These are phyloP conservation scores for Crematogaster levior DNA, from an alignment of 2,888 invertebrate genomes.

Conservation along the genomic window DNA sequence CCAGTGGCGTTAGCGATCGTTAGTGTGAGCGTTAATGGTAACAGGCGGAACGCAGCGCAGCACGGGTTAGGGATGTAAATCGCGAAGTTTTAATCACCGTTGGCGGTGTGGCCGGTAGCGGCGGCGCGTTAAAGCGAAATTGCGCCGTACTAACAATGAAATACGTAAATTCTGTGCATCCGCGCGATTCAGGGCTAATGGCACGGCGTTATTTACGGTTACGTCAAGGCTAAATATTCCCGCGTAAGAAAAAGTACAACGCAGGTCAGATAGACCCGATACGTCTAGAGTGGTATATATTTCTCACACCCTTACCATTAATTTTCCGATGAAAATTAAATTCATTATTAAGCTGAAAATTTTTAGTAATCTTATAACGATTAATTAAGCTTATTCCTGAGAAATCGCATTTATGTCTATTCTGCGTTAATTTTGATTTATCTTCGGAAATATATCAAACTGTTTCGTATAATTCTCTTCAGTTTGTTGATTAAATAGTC, in stretches of 20 bases:
- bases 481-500: neutral
- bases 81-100: constrained; percentile 53
- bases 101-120: constrained; percentile 47
- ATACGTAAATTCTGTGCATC: constrained; percentile 56
- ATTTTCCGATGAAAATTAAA: neutral
- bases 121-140: constrained; percentile 54
- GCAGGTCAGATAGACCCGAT: constrained; percentile 4
- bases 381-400: neutral
- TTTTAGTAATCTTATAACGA: neutral
- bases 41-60: constrained; percentile 31
- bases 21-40: constrained; percentile 46
- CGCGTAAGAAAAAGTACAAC: constrained; percentile 36
- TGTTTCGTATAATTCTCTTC: neutral
- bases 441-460: neutral
- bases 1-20: constrained; percentile 39
- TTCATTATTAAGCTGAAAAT: neutral
- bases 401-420: neutral
- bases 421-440: neutral
- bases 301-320: neutral
- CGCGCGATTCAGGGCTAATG: constrained; percentile 52
- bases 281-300: neutral
- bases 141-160: constrained; percentile 53
- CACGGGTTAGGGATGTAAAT: constrained; percentile 54
- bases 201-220: constrained; percentile 42
- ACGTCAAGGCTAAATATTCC: constrained; percentile 35